Base-by-base conservation (phyloP, 2,888 invertebrate genomes). In the Tortrix viridana region DNA sequence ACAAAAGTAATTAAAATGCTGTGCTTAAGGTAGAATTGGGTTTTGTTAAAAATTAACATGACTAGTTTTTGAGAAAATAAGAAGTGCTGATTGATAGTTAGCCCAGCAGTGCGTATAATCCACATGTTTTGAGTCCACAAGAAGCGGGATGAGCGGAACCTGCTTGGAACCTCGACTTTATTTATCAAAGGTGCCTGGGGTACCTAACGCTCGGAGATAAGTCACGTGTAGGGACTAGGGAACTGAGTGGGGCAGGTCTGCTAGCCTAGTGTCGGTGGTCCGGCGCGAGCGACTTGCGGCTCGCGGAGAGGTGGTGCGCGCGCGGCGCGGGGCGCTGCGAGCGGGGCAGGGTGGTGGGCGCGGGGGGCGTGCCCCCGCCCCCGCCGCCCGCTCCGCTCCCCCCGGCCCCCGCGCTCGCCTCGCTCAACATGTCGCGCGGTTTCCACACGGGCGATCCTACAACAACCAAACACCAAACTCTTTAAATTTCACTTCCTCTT, bases 391-490 rank as follows among this genome's bases (percentile, higher is more conserved):
- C 67, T 66, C 69, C 60, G 73, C 41, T 41, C 6, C 41, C 75
- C 55, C 74, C 76, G 60, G 74, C 73, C 62, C 76, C 76, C 61
- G 67, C 69, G 65, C 88, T 86, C 86, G 89, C 89, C 89, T 93
- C 93, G 91, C 92, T 91, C 93, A 92, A 91, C 94, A 93, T 94
- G 94, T 98, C 97, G 93, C 98, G 96, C 93, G 98, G 98, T 95
- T 98, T 98, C 98, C 98, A 98, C 93, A 98, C 97, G 91, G 98
- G 98, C 93, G 98, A 98, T 93, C 98, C 98, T 96, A 95, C 94
- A 95, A 95, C 94, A 94, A 94, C 89, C 92, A 92, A 92, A 92
- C 92, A 92, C 92, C 92, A 85, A 92, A 92, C 92, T 92, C 92
- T 92, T 92, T 91, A 72, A 69, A 65, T 65, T 66, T 64, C 60